A percentile compares a stretch with the other conserved stretches of the same genome.
Conservation (phyloP, 2,113 vertebrate species). For the Psammodynastes pulverulentus region DNA sequence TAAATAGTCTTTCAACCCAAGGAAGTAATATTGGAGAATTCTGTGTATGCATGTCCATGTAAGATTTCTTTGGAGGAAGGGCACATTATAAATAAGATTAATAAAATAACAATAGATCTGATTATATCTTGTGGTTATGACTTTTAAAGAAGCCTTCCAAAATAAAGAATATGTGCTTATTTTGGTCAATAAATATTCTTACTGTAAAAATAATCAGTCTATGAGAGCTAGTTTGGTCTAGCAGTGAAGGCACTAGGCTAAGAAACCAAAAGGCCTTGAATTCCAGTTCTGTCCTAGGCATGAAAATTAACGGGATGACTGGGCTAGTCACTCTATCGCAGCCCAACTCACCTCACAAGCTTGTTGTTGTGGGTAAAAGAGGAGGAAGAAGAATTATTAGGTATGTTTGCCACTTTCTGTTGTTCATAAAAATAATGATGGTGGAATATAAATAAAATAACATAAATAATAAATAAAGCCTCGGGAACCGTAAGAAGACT, state of each 20-base stretch:
- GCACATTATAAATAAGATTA: not conserved
- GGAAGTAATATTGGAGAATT: not conserved
- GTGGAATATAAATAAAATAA: not conserved
- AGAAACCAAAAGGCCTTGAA: not conserved
- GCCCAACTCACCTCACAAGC: not conserved
- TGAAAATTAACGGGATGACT: not conserved
- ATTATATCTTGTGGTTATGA: not conserved
- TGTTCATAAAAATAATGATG: not conserved
- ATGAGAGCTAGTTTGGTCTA: not conserved
- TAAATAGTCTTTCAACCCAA: not conserved
- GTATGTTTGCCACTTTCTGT: not conserved
- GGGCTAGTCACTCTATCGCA: not conserved
- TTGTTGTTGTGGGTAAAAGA: not conserved
- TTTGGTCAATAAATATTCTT: not conserved
- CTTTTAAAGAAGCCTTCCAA: constrained; percentile 13
- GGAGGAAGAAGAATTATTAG: not conserved
- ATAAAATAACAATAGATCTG: not conserved
- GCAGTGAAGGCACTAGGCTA: not conserved
- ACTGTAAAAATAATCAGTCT: not conserved
- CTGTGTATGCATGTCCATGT: too few species aligned
- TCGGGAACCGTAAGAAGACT: not conserved
- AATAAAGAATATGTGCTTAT: not conserved
- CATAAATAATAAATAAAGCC: not conserved
- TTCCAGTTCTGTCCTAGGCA: not conserved
- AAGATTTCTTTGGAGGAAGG: not conserved